Base-by-base conservation (phyloP, 2,113 vertebrate species). In the Cyprinodon brontotheroides region DNA sequence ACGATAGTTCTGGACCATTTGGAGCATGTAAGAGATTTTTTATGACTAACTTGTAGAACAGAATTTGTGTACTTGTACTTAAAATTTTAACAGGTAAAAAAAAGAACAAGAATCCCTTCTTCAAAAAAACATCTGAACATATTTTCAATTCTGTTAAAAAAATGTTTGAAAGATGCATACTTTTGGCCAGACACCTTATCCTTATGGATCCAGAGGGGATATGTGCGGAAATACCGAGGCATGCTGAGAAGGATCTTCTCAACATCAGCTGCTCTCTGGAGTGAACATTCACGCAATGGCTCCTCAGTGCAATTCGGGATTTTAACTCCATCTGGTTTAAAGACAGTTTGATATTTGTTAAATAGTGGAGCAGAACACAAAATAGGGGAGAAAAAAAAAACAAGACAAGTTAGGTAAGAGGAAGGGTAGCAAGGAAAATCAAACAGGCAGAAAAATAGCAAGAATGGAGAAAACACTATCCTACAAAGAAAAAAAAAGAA, bases 191-290 rank as follows among this genome's bases (percentile, higher is more conserved):
- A 38, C 0, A 45, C 70, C 53, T 57, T 63, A 43, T 50, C 40
- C 1, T 50, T 41, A 39, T 61, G 40, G 64, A 64, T 74, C 89
- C 91, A 93, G 0, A 88, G 61, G 45, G 53, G 72, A 45, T 83
- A 90, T 1, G 22, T n/a, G 20, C 1, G 75, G 15, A 82, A 11
- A 29, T 11, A 79, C 6, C 85, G 87, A 72, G 87, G 91, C 14
- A 91, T 11, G 70, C 92, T 89, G 65, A 93, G 89, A 64, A 92
- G 15, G 22, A 93, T 74, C 22, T 84, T 93, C 61, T 91, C 91
- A 5, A 92, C 11, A 50, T 85, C 76, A 4, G 5, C 75, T 11
- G 77, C 91, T 85, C 65, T 90, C 65, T 67, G 41, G 8, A 92
- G 14, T 9, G 89, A 89, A 0, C 74, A 75, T 38, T 78, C 79